phyloP scores from a whole-genome alignment of 2,113 vertebrate species.

The Hydrochoerus hydrochaeris region DNA sequence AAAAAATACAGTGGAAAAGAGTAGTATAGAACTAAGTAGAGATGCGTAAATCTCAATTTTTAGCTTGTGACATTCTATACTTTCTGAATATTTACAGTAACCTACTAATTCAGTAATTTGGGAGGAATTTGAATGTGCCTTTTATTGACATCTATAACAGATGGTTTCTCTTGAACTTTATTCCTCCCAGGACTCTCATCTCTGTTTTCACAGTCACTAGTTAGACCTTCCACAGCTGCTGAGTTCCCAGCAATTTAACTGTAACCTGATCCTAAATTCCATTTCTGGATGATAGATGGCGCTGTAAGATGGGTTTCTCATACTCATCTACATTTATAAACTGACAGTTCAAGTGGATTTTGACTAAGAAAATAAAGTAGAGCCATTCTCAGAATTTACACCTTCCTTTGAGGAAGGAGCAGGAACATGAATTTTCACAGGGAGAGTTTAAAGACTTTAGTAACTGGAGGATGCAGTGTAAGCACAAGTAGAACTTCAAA shows the following conservation, averaged over 20 bases:
- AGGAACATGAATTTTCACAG: not conserved
- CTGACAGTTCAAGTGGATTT: not conserved
- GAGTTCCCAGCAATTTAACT: not conserved
- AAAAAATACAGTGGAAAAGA: not conserved
- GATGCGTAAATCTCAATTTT: not conserved
- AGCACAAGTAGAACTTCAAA: not conserved
- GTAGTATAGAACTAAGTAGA: not conserved
- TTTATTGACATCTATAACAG: not conserved
- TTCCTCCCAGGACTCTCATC: not conserved
- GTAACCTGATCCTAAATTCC: not conserved
- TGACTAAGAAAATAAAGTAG: not conserved
- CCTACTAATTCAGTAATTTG: not conserved
- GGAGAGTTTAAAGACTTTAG: not conserved
- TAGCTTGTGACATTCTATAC: not conserved
- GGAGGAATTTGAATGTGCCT: not conserved
- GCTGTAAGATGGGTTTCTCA: not conserved
- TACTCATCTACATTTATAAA: not conserved
- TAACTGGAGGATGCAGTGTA: not conserved
- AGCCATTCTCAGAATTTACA: not conserved
- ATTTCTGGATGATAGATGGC: conserved; percentile 67
- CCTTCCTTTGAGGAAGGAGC: not conserved
- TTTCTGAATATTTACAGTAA: not conserved
- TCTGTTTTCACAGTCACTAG: not conserved
- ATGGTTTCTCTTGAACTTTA: not conserved
- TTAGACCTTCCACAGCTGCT: not conserved